phyloP scores from a whole-genome alignment of 2,888 invertebrate species.

The Tenthredo amoena region DNA sequence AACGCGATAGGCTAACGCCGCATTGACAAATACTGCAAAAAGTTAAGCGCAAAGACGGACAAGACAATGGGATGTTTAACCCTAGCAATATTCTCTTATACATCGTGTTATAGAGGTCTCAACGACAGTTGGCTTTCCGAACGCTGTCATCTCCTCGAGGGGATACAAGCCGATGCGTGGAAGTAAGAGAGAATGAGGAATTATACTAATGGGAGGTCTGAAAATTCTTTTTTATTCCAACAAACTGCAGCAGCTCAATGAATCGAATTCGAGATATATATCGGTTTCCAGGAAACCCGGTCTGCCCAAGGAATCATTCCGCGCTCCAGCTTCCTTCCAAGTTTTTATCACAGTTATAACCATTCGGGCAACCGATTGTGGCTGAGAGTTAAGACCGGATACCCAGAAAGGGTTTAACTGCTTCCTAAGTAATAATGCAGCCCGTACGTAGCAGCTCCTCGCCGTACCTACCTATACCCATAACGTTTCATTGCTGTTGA shows the following conservation, averaged over 20 bases:
- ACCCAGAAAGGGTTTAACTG: constrained; percentile 52
- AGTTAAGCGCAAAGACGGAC: constrained; percentile 72
- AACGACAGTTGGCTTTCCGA: constrained; percentile 20
- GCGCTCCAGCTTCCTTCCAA: constrained; percentile 2
- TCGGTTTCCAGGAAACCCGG: constrained; percentile 23
- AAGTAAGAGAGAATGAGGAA: neutral
- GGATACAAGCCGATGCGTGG: neutral
- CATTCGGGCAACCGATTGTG: constrained; percentile 39
- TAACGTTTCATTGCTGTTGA: constrained; percentile 42
- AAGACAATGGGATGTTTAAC: constrained; percentile 77
- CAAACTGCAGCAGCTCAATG: neutral
- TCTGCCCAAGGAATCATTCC: constrained; percentile 25
- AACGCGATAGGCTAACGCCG: constrained; percentile 65
- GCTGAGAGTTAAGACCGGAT: constrained; percentile 47
- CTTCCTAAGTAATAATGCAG: constrained; percentile 48
- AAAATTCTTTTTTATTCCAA: neutral
- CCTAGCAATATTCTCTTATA: constrained; percentile 38
- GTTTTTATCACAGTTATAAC: constrained; percentile 49
- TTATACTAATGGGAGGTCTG: neutral
- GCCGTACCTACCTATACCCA: constrained; percentile 13
- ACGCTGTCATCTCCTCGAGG: neutral
- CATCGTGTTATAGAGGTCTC: constrained; percentile 10
- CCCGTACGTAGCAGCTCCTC: neutral
- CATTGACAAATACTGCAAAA: constrained; percentile 75
- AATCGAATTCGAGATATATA: constrained; percentile 11